Percentiles rank a stretch among this genome's conserved stretches.
Conservation (phyloP, 2,888 invertebrate species). For the Hyppa rectilinea region DNA sequence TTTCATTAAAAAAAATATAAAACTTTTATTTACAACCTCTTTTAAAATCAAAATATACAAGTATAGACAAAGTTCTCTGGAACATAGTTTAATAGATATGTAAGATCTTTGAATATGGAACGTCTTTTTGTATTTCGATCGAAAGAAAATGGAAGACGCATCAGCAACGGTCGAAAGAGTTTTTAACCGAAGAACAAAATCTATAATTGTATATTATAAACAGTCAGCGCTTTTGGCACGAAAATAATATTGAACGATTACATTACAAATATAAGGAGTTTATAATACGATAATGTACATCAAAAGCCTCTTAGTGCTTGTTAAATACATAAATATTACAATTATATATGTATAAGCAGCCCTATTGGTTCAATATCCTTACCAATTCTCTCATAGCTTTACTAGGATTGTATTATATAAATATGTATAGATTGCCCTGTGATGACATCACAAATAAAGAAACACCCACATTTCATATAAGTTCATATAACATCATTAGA, state of each 20-base stretch:
- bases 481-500: neutral
- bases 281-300: constrained; percentile 61
- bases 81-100: constrained; percentile 36
- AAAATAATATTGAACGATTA: constrained; percentile 67
- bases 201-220: constrained; percentile 46
- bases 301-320: constrained; percentile 65
- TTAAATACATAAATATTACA: constrained; percentile 18
- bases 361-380: constrained; percentile 11
- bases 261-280: constrained; percentile 39
- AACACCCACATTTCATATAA: neutral
- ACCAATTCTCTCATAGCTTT: constrained; percentile 24
- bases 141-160: constrained; percentile 20
- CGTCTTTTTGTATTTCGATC: constrained; percentile 12
- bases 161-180: neutral
- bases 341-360: constrained; percentile 38
- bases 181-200: constrained; percentile 31
- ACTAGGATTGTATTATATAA: no score
- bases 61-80: constrained; percentile 37
- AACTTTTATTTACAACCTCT: constrained; percentile 60
- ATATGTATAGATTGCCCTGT: no score
- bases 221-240: constrained; percentile 75
- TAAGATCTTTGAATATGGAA: constrained; percentile 28
- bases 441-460: constrained; percentile 5
- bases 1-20: constrained; percentile 54
- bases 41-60: constrained; percentile 36